Evolutionary conservation across 2,888 invertebrate genomes (phyloP).

Genomic region (Melanchra persicariae): DNA sequence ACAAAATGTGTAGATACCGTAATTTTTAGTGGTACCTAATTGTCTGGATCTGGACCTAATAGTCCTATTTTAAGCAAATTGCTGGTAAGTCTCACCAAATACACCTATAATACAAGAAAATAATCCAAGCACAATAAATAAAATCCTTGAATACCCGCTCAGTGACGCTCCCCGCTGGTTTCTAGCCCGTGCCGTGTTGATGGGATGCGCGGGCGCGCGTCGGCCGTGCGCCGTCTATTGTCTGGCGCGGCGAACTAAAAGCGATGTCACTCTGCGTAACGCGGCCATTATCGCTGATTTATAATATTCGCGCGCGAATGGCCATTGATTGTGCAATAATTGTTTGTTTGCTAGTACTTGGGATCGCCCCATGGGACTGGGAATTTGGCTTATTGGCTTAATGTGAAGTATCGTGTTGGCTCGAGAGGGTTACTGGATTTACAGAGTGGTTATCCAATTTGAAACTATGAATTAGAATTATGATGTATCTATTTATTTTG

Average conservation of each 20-base stretch:
- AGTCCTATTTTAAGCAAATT: neutral
- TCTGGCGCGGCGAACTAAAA: slow-evolving; percentile 76
- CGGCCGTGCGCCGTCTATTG: slow-evolving; percentile 79
- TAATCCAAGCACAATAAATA: neutral
- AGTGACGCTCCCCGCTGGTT: slow-evolving; percentile 40
- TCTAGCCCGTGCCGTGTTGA: slow-evolving; percentile 60
- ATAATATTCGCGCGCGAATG: slow-evolving; percentile 84
- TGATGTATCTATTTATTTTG: neutral
- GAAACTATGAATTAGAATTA: slow-evolving; percentile 21
- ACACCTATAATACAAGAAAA: neutral
- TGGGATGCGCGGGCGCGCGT: slow-evolving; percentile 79
- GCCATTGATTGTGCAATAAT: slow-evolving; percentile 87
- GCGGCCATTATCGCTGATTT: slow-evolving; percentile 83
- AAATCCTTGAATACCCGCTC: neutral
- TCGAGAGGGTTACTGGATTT: slow-evolving; percentile 57
- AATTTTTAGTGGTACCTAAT: neutral
- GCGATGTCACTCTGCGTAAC: slow-evolving; percentile 78
- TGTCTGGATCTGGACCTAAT: neutral
- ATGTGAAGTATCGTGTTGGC: slow-evolving; percentile 70
- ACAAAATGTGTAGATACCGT: neutral
- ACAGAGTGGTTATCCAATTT: slow-evolving; percentile 53
- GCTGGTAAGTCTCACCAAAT: neutral
- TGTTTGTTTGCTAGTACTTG: slow-evolving; percentile 84
- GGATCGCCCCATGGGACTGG: slow-evolving; percentile 77
- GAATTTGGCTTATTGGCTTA: slow-evolving; percentile 84